A percentile compares a stretch with the other conserved stretches of the same genome.
Evolutionary conservation across 2,797 vertebrate genomes (phyloP).

Genomic region (Propithecus deckenii): DNA sequence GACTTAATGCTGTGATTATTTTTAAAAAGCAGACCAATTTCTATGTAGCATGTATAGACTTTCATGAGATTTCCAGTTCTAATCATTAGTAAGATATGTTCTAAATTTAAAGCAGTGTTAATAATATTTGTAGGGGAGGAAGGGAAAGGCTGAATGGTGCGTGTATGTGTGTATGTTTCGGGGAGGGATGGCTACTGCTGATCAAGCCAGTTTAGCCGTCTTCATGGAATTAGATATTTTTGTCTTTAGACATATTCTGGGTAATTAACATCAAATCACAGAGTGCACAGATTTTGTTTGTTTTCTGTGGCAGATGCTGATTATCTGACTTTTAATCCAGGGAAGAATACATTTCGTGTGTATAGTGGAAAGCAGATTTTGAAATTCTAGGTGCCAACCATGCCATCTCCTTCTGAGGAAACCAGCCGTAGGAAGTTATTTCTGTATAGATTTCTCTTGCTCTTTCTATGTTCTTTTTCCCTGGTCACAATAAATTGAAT

Average conservation of each 20-base stretch:
- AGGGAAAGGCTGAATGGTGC: neutral
- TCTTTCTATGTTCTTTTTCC: neutral
- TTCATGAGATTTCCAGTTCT: neutral
- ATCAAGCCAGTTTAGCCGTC: neutral
- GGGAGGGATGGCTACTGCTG: neutral
- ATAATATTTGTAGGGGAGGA: neutral
- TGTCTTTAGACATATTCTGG: constrained; percentile 13
- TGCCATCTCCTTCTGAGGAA: neutral
- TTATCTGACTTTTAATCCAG: neutral
- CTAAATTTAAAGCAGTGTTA: neutral
- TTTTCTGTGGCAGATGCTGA: neutral
- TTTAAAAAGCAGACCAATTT: neutral
- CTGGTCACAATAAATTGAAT: neutral
- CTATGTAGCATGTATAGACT: neutral
- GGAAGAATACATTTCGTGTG: neutral
- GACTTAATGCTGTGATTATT: neutral
- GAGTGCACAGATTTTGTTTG: neutral
- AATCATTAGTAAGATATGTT: neutral
- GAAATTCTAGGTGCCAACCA: neutral
- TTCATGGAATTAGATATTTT: neutral
- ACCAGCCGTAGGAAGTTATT: neutral
- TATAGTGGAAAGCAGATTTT: neutral
- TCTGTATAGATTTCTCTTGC: neutral
- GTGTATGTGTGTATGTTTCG: neutral
- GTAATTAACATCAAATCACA: neutral